Evolutionary conservation across 2,888 invertebrate genomes (phyloP).

Genomic region (Periphyllus acericola): DNA sequence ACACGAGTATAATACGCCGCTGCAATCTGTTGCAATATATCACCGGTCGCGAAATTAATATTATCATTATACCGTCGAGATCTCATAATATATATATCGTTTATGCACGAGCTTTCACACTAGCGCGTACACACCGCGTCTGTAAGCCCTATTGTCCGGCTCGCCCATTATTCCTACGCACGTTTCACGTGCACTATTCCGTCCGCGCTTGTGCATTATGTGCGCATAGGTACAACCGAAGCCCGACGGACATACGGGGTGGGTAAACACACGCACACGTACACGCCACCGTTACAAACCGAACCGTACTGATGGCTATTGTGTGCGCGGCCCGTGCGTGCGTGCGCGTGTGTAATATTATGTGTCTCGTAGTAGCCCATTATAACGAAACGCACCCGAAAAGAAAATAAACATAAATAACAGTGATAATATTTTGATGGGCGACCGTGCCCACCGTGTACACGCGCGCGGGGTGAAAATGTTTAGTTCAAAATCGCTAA

Average conservation of each 20-base stretch:
- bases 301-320: slow-evolving; percentile 11
- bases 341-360: too few relatives aligned
- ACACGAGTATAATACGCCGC: background rate
- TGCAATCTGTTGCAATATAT: slow-evolving; percentile 1
- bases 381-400: too few relatives aligned
- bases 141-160: slow-evolving; percentile 40
- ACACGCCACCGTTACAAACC: slow-evolving; percentile 44
- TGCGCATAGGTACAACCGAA: too few relatives aligned
- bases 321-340: background rate
- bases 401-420: slow-evolving; percentile 22
- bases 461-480: background rate
- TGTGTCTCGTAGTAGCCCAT: too few relatives aligned
- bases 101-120: background rate
- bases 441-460: background rate
- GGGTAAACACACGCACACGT: background rate
- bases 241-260: background rate
- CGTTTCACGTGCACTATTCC: too few relatives aligned
- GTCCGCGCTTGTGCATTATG: too few relatives aligned
- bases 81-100: background rate
- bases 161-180: slow-evolving; percentile 7
- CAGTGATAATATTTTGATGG: slow-evolving; percentile 47
- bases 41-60: slow-evolving; percentile 45
- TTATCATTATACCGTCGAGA: slow-evolving; percentile 22
- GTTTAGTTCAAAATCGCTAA: slow-evolving; percentile 43
- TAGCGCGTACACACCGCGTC: background rate